phyloP scores from a whole-genome alignment of 1,140 invertebrate species.

The Helicoverpa zea region DNA sequence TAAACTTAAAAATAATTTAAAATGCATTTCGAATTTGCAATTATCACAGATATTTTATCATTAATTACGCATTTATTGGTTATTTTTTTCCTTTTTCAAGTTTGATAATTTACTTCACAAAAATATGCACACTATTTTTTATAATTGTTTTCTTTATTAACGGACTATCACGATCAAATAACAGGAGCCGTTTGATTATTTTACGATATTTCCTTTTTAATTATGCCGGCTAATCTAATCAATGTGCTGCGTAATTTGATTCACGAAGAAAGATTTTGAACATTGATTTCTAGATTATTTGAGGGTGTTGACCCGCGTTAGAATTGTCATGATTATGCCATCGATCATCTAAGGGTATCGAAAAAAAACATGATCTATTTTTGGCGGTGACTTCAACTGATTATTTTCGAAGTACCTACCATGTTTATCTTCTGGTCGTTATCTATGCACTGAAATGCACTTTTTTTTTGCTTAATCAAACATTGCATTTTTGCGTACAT shows the following conservation, averaged over 20 bases:
- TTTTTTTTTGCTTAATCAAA: no score
- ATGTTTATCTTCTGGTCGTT: no score
- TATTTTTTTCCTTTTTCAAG: no score
- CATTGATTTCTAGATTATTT: neutral
- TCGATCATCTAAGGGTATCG: no score
- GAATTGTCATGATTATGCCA: neutral
- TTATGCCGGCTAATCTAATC: slow-evolving; percentile 3
- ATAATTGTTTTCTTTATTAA: neutral
- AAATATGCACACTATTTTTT: neutral
- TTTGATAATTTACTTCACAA: no score
- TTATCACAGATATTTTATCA: neutral
- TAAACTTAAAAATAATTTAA: slow-evolving; percentile 21
- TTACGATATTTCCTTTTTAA: neutral
- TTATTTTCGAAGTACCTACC: no score
- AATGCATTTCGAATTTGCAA: neutral
- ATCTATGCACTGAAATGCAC: no score
- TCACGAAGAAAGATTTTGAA: neutral
- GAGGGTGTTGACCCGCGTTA: neutral
- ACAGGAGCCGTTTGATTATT: neutral
- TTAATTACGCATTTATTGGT: no score
- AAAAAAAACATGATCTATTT: no score
- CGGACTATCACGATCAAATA: neutral
- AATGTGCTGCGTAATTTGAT: neutral
- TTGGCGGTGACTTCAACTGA: no score
- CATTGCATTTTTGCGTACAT: no score